phyloP scores from a whole-genome alignment of 2,888 invertebrate genomes.

The Heliconius sara region DNA sequence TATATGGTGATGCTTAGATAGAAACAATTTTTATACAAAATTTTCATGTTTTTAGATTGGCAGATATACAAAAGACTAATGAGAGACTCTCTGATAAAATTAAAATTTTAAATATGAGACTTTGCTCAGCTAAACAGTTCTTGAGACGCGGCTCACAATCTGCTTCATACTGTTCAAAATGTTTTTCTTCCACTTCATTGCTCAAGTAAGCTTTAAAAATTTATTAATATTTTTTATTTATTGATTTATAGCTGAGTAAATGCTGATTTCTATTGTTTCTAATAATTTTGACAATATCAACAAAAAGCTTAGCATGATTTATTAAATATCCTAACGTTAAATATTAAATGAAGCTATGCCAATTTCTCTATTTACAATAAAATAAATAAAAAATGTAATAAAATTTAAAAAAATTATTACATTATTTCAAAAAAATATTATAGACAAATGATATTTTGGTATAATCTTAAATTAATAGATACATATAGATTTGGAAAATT shows the following conservation, averaged over 20 bases:
- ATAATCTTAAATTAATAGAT: no score
- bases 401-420: no score
- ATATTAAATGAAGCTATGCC: neutral
- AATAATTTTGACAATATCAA: neutral
- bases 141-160: constrained; percentile 55
- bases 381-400: no score
- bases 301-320: no score
- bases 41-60: constrained; percentile 57
- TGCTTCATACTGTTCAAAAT: constrained; percentile 49
- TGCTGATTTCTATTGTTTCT: neutral
- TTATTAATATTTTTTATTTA: neutral
- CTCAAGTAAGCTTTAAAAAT: constrained; percentile 53
- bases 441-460: no score
- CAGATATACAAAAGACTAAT: constrained; percentile 63
- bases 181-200: constrained; percentile 48
- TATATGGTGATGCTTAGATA: no score
- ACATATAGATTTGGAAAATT: no score
- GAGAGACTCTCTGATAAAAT: constrained; percentile 65
- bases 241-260: neutral
- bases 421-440: no score
- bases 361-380: neutral
- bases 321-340: neutral
- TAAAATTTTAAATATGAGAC: constrained; percentile 63
- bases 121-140: constrained; percentile 74
- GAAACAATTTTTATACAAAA: neutral